Evolutionary conservation across 2,113 vertebrate genomes (phyloP), one percentile per base, ranked within the genome.

Genomic region (Genyomyrus donnyi): DNA sequence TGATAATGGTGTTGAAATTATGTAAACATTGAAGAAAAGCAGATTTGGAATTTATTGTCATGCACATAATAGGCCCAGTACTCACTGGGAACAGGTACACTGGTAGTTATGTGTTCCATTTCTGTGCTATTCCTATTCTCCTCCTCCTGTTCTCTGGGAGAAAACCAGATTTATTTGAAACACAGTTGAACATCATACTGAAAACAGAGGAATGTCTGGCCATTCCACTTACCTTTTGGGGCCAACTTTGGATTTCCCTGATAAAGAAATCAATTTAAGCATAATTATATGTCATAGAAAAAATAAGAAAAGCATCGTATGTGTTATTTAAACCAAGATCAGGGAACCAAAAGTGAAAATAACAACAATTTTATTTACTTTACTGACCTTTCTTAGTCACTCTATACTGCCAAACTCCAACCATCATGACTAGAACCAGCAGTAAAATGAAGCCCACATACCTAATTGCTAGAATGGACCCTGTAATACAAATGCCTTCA

Each of bases 201-300:
- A 62, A 52, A 88, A 42, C 31, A 58, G 0, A 53, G 15, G 86
- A 88, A 19, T 83, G 31, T 35, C 42, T 83, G 77, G 77, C 5
- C n/a, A 6, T 19, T 83, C 19, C 10, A 89, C 89, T 27, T 50
- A 92, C 91, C 91, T 90, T 90, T 90, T 21, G 56, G 27, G 85
- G 10, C 85, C 45, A 66, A 4, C 49, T 88, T 53, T 27, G 15
- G 10, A 45, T 5, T 5, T 52, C 19, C 53, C 90, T 87, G 74
- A 49, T 42, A 83, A 66, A 89, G 10, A 88, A 52, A 70, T 53
- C 62, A 80, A 35, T 35, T 3, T 77, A 35, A 35, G n/a, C n/a
- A 77, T 35, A 19, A 0, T 77, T 35, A 39, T 31, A 58, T 0
- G 6, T 58, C 2, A 58, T 24, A 58, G 21, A 24, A 58, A 24